Percentiles rank a stretch among this genome's conserved stretches.
Conservation (phyloP, 2,797 vertebrate genomes). For the Myoxocephalus aenaeus region DNA sequence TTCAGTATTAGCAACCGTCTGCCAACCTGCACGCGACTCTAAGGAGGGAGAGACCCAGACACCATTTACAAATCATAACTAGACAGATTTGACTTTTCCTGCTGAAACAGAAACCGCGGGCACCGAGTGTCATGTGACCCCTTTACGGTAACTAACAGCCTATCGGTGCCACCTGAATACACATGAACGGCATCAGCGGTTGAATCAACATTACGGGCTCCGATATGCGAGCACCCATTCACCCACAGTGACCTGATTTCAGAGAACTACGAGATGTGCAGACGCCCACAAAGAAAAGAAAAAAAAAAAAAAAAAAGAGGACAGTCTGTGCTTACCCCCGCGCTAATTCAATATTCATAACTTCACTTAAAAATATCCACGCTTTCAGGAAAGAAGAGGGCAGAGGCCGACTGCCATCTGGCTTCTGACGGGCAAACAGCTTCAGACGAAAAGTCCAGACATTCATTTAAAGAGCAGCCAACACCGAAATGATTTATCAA, state of each 20-base stretch:
- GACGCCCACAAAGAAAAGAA: constrained; percentile 24
- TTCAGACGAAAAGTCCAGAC: not conserved
- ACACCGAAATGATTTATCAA: not conserved
- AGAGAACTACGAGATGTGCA: constrained; percentile 57
- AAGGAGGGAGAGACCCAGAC: not conserved
- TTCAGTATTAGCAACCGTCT: not conserved
- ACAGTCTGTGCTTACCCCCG: constrained; percentile 38
- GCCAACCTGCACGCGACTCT: not conserved
- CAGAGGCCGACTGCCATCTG: constrained; percentile 42
- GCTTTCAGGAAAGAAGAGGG: constrained; percentile 3
- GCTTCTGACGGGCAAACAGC: constrained; percentile 33
- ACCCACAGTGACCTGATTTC: constrained; percentile 62
- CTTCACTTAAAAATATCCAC: constrained; percentile 61
- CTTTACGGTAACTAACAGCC: not conserved
- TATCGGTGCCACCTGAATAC: constrained; percentile 23
- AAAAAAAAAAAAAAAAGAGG: not conserved
- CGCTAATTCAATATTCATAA: constrained; percentile 71
- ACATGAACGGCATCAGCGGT: constrained; percentile 12
- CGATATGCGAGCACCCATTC: constrained; percentile 19
- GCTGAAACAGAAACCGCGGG: constrained; percentile 5
- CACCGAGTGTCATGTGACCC: not conserved
- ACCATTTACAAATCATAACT: not conserved
- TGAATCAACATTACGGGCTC: constrained; percentile 30
- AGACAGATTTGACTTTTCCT: not conserved
- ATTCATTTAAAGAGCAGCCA: not conserved